These are phyloP conservation scores for Hyles lineata DNA, from an alignment of 2,888 invertebrate genomes.

Conservation along the genomic window DNA sequence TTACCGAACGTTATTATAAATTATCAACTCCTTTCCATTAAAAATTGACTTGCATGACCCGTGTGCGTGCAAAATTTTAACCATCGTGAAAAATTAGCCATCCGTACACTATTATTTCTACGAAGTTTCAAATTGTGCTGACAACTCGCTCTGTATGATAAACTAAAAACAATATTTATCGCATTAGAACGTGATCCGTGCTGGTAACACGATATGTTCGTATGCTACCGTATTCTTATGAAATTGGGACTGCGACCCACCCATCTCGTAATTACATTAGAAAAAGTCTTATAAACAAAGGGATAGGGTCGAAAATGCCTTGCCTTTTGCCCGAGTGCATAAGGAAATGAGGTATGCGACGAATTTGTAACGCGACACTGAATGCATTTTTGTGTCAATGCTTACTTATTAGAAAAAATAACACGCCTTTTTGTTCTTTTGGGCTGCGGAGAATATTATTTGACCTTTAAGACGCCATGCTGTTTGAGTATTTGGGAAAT, in stretches of 20 bases:
- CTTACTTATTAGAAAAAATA: constrained; percentile 61
- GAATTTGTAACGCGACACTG: constrained; percentile 70
- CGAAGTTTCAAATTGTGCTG: constrained; percentile 24
- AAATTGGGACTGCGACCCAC: constrained; percentile 56
- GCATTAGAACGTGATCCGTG: constrained; percentile 58
- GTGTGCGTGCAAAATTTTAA: constrained; percentile 26
- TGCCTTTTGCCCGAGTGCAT: constrained; percentile 36
- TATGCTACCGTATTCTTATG: constrained; percentile 66
- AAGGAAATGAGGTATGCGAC: constrained; percentile 58
- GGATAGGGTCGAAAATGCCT: constrained; percentile 45
- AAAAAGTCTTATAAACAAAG: constrained; percentile 38
- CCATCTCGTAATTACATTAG: constrained; percentile 12
- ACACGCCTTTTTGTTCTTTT: constrained; percentile 52
- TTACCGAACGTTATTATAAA: constrained; percentile 37
- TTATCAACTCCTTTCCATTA: constrained; percentile 22
- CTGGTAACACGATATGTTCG: constrained; percentile 62
- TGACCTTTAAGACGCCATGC: constrained; percentile 1
- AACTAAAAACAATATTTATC: constrained; percentile 43
- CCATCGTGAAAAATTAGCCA: constrained; percentile 17
- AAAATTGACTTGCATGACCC: constrained; percentile 20
- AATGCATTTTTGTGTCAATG: constrained; percentile 64
- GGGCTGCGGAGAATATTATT: constrained; percentile 10
- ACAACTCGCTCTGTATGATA: constrained; percentile 28
- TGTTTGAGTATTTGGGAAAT: background rate
- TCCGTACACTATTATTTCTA: constrained; percentile 9